A percentile compares a stretch with the other conserved stretches of the same genome.
These are phyloP conservation scores for Macrotus californicus DNA, from an alignment of 2,113 vertebrate genomes.

Conservation along the genomic window DNA sequence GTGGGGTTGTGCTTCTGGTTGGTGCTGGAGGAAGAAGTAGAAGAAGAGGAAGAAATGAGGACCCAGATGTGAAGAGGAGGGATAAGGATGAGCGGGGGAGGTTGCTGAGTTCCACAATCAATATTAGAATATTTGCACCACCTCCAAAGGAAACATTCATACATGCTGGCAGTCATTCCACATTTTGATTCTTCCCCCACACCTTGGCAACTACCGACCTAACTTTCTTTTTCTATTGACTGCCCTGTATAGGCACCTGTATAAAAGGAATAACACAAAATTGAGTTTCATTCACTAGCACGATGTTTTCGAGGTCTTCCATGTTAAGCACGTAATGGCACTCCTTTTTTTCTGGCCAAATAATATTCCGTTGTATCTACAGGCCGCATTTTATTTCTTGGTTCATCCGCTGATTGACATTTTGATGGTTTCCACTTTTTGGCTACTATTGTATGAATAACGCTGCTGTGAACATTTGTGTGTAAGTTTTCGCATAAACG, in stretches of 20 bases:
- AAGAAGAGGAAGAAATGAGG: background rate
- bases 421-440: background rate
- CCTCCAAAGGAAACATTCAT: background rate
- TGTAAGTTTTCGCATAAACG: background rate
- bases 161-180: background rate
- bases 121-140: background rate
- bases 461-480: background rate
- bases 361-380: background rate
- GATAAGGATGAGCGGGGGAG: background rate
- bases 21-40: background rate
- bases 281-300: too few relatives aligned
- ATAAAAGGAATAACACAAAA: fast-evolving
- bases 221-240: background rate
- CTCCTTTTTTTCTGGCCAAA: background rate
- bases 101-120: too few relatives aligned
- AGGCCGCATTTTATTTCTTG: background rate
- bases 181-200: fast-evolving
- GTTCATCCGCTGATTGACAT: background rate
- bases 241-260: background rate
- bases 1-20: background rate
- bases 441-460: background rate
- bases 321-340: fast-evolving
- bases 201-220: background rate
- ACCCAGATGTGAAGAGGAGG: background rate
- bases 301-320: background rate